A percentile compares a stretch with the other conserved stretches of the same genome.
Conservation (phyloP, 2,888 invertebrate species). For the Lumbricus terrestris region DNA sequence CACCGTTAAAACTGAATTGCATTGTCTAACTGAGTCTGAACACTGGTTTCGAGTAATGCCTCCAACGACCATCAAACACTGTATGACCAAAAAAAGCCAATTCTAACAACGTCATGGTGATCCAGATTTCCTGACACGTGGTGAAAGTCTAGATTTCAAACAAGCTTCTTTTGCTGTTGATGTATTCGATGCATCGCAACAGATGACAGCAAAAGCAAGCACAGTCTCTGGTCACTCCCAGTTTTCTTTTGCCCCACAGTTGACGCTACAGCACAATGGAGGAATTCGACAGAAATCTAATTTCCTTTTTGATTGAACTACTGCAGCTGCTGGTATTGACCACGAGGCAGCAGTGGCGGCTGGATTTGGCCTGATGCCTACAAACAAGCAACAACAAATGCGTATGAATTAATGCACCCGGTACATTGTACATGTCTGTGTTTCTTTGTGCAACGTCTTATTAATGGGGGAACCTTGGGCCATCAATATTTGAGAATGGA, state of each 20-base stretch:
- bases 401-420: no score
- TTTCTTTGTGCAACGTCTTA: no score
- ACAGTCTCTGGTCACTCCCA: neutral
- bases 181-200: neutral
- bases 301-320: neutral
- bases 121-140: neutral
- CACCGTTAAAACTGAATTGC: neutral
- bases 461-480: no score
- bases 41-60: neutral
- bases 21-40: neutral
- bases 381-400: neutral
- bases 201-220: neutral
- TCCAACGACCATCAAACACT: neutral
- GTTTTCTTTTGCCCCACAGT: neutral
- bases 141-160: neutral
- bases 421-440: no score
- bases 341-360: neutral
- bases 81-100: neutral
- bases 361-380: neutral
- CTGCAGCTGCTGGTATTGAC: slow-evolving; percentile 5
- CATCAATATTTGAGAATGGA: no score
- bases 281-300: neutral
- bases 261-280: neutral
- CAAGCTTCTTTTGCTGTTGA: neutral
- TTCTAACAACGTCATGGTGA: neutral